phyloP scores from a whole-genome alignment of 2,888 invertebrate genomes.

The Poecilus cupreus region DNA sequence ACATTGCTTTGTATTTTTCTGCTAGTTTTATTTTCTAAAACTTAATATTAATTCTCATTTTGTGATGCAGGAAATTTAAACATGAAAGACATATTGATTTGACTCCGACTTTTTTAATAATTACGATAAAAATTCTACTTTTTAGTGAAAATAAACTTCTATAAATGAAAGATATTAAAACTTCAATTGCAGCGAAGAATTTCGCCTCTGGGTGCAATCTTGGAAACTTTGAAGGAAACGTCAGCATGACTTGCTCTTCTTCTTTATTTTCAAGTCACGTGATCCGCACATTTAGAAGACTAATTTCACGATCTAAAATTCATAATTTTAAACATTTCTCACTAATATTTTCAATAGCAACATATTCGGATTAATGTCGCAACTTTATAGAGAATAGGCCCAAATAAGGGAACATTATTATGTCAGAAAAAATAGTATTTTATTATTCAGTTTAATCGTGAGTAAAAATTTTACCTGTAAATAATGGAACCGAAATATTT shows the following conservation, averaged over 20 bases:
- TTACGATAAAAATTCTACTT: slow-evolving; percentile 32
- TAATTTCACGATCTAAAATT: not conserved
- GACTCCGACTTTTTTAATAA: slow-evolving; percentile 26
- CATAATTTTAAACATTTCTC: not conserved
- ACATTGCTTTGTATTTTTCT: not conserved
- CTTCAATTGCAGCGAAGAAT: slow-evolving; percentile 46
- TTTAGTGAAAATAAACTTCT: slow-evolving; percentile 34
- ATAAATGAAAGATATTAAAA: slow-evolving; percentile 52
- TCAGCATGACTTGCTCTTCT: slow-evolving; percentile 38
- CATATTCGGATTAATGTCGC: too few relatives aligned
- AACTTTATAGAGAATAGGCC: too few relatives aligned
- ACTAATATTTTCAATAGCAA: too few relatives aligned
- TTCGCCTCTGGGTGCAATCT: slow-evolving; percentile 52
- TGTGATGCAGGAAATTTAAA: not conserved
- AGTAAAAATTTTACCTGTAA: too few relatives aligned
- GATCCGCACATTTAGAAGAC: slow-evolving; percentile 2
- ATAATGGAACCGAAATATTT: too few relatives aligned
- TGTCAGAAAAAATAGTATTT: too few relatives aligned
- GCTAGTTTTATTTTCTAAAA: not conserved
- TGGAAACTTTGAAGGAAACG: slow-evolving; percentile 41
- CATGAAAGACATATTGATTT: slow-evolving; percentile 39
- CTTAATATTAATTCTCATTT: not conserved
- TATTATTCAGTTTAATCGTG: too few relatives aligned
- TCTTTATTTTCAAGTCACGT: slow-evolving; percentile 44
- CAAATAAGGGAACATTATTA: too few relatives aligned